These are phyloP conservation scores for Enoplosus armatus DNA, from an alignment of 2,797 vertebrate species.

Conservation along the genomic window DNA sequence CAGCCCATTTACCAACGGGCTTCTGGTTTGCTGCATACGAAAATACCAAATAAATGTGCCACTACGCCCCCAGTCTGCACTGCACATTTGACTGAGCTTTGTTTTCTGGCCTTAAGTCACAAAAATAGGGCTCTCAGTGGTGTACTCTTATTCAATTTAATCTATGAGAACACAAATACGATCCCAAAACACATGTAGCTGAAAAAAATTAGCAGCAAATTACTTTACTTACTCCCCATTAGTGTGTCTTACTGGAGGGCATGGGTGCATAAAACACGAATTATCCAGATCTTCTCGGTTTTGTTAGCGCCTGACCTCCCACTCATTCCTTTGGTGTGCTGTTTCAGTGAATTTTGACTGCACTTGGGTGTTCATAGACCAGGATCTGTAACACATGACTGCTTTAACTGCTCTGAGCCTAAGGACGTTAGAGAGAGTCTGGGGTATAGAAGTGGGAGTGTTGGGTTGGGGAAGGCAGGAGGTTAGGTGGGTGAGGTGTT, in stretches of 20 bases:
- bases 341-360: conserved; percentile 48
- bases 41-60: conserved; percentile 10
- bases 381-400: conserved; percentile 55
- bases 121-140: conserved; percentile 1
- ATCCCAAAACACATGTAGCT: conserved; percentile 32
- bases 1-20: background rate
- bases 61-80: background rate
- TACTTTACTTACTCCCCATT: conserved; percentile 33
- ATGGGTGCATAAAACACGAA: conserved; percentile 39
- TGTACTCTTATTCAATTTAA: conserved; percentile 20
- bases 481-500: conserved; percentile 41
- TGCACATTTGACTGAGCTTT: conserved; percentile 10
- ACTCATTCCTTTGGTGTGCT: conserved; percentile 35
- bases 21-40: background rate
- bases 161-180: conserved; percentile 27
- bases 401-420: conserved; percentile 45
- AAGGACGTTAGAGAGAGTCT: conserved; percentile 23
- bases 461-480: background rate
- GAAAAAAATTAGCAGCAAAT: conserved; percentile 36
- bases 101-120: conserved; percentile 19
- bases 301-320: conserved; percentile 35
- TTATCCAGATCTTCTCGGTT: conserved; percentile 38
- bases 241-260: conserved; percentile 36
- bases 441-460: conserved; percentile 15
- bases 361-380: conserved; percentile 38